phyloP scores from a whole-genome alignment of 2,113 vertebrate species.

The Callipepla squamata region DNA sequence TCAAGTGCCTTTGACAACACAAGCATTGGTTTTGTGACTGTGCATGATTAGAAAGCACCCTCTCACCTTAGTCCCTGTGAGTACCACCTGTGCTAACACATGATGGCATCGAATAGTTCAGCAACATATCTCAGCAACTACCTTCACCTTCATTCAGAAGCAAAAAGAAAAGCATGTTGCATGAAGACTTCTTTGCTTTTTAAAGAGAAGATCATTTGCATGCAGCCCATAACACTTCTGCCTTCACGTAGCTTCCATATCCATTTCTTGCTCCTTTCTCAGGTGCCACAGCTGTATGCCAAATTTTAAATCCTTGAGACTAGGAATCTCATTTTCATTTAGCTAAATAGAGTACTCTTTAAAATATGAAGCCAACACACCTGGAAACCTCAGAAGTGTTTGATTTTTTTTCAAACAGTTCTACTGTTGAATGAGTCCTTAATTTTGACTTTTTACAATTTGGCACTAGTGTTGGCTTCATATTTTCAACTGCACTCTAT shows the following conservation, averaged over 20 bases:
- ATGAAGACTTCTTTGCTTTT: not conserved
- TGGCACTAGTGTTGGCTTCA: slow-evolving; percentile 4
- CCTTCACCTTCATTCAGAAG: not conserved
- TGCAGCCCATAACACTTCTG: not conserved
- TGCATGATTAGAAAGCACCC: not conserved
- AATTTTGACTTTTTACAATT: not conserved
- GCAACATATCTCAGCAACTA: not conserved
- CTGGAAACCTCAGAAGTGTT: not conserved
- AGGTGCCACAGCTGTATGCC: not conserved
- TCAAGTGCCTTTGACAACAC: not conserved
- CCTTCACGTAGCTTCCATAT: not conserved
- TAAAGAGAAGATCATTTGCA: not conserved
- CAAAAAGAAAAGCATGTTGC: not conserved
- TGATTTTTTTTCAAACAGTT: slow-evolving; percentile 6
- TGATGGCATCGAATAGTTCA: not conserved
- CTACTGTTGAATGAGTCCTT: not conserved
- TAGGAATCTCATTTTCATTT: not conserved
- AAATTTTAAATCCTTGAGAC: slow-evolving; percentile 24
- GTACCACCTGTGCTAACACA: not conserved
- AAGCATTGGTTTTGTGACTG: not conserved
- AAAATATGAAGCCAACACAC: slow-evolving; percentile 23
- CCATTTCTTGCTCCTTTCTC: not conserved
- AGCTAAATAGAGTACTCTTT: not conserved
- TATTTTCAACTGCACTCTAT: not conserved
- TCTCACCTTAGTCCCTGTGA: not conserved